These are phyloP conservation scores for Episyrphus balteatus DNA, from an alignment of 1,140 invertebrate species.

Conservation along the genomic window DNA sequence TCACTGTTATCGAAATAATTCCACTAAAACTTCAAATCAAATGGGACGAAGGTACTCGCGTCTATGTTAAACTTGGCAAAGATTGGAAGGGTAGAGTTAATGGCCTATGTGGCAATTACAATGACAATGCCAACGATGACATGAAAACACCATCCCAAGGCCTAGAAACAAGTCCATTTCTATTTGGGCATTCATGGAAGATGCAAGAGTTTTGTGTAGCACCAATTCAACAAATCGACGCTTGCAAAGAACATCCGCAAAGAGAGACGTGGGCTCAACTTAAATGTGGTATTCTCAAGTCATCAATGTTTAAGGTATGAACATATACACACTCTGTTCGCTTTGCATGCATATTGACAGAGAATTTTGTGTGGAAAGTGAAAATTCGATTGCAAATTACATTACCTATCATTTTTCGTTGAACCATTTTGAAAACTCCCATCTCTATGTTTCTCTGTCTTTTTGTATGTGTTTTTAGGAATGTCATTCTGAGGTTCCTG, in stretches of 20 bases:
- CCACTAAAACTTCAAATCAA: conserved; percentile 66
- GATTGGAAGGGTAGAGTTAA: conserved; percentile 66
- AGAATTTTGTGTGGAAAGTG: conserved; percentile 4
- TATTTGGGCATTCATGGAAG: conserved; percentile 84
- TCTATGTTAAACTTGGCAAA: conserved; percentile 64
- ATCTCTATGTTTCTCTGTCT: not conserved
- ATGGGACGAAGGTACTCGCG: conserved; percentile 76
- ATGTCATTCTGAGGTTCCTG: conserved; percentile 69
- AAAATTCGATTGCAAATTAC: not conserved
- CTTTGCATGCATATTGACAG: too few species aligned
- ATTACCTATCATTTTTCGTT: not conserved
- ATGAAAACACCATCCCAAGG: conserved; percentile 74
- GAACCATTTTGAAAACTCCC: too few species aligned
- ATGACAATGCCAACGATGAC: conserved; percentile 69
- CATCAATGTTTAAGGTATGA: conserved; percentile 48
- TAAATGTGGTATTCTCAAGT: conserved; percentile 64
- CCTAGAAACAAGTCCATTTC: conserved; percentile 53
- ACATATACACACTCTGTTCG: too few species aligned
- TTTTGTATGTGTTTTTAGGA: conserved; percentile 5
- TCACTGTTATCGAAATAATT: conserved; percentile 66
- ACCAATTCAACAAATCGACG: conserved; percentile 42
- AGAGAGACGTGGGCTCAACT: conserved; percentile 65
- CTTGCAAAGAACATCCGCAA: conserved; percentile 61
- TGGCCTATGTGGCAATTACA: conserved; percentile 86
- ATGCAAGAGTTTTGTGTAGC: conserved; percentile 61